Evolutionary conservation across 2,888 invertebrate genomes (phyloP).

Genomic region (Troides oblongomaculatus): DNA sequence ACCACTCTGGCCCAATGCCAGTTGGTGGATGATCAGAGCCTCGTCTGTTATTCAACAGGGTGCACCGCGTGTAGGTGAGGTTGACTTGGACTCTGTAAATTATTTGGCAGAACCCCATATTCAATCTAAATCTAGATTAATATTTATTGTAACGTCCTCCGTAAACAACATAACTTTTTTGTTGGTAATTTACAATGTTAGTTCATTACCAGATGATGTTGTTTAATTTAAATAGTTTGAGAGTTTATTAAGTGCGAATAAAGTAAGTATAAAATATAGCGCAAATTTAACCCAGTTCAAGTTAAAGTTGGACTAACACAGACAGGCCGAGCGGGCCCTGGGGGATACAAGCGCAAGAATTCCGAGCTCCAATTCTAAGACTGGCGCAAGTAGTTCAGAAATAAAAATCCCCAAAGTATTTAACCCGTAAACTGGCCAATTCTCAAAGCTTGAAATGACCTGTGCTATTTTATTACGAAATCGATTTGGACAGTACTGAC

Average conservation of each 20-base stretch:
- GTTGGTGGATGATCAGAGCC: no score
- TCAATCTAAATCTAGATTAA: no score
- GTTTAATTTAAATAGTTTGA: neutral
- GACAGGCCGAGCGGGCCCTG: conserved; percentile 11
- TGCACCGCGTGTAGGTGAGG: no score
- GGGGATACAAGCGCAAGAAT: conserved; percentile 14
- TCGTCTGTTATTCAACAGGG: no score
- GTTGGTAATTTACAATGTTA: no score
- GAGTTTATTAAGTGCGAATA: neutral
- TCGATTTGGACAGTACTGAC: neutral
- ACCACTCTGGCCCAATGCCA: no score
- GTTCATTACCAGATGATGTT: no score
- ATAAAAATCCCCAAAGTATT: conserved; percentile 23
- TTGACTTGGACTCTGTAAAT: no score
- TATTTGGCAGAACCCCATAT: no score
- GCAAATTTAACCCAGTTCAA: conserved; percentile 14
- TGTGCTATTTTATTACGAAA: conserved; percentile 3
- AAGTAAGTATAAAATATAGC: conserved; percentile 12
- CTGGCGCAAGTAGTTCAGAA: conserved; percentile 19
- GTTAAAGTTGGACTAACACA: conserved; percentile 21
- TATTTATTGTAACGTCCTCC: no score
- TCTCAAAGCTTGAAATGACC: conserved; percentile 9
- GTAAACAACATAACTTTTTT: no score
- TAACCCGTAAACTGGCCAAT: conserved; percentile 1
- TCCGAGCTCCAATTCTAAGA: conserved; percentile 1